Evolutionary conservation across 1,140 invertebrate species (phyloP), one percentile per base, ranked within the genome.

Genomic region (Drosophila lini): DNA sequence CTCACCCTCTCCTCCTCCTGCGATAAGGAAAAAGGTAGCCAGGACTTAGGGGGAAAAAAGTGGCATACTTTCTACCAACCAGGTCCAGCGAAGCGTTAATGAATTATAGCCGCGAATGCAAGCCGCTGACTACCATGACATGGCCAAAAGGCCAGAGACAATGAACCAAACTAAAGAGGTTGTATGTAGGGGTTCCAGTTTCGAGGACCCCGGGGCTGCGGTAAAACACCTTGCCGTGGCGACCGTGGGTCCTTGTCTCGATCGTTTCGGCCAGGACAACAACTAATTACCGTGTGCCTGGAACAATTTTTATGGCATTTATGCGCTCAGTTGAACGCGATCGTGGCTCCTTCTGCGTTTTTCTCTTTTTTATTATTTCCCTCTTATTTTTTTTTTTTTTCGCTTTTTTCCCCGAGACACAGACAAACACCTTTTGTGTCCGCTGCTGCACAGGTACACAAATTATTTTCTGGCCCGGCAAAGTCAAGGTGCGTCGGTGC

Each of bases 261-360:
- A 71, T 73, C 69, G 69, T 53, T 60, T 58, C 41, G 57, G 70
- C 63, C 83, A 88, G 83, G 83, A 88, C 83, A 80, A 88, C 83
- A 88, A 88, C 83, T 88, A 88, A 88, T 88, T 88, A 88, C 83
- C 83, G 83, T 47, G 45, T 88, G 84, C 63, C 84, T 84, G 84
- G 58, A 89, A 88, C 83, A 88, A 89, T 88, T 88, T 88, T 89
- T 89, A 88, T 88, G 84, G 83, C 84, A 88, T 88, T 88, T 88
- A 88, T 71, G 80, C 83, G 80, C 83, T 83, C 83, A 88, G 83
- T 78, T 82, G 83, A 86, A 64, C 84, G 84, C 86, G 81, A 86
- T 70, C 80, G 68, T 41, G 41, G 68, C 67, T 34, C 52, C 65
- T 65, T 53, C 61, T 53, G 32, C 61, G 19, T 65, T 65, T 42